Percentiles rank a stretch among this genome's conserved stretches.
Conservation (phyloP, 2,797 vertebrate species). For the Enteromius mattozi region DNA sequence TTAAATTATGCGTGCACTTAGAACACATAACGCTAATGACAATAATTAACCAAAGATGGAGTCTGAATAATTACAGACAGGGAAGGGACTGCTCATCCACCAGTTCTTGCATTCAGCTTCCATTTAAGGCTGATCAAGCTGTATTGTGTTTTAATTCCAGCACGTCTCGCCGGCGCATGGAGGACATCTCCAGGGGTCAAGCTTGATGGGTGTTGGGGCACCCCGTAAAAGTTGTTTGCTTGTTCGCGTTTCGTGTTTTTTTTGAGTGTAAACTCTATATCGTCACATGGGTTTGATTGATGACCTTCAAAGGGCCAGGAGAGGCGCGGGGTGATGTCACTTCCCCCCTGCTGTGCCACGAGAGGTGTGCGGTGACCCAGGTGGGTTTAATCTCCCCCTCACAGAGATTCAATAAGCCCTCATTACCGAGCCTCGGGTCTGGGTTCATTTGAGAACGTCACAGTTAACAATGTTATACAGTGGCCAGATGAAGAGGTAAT, state of each 20-base stretch:
- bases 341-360: conserved; percentile 32
- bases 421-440: conserved; percentile 66
- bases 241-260: conserved; percentile 29
- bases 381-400: conserved; percentile 65
- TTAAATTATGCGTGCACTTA: conserved; percentile 91
- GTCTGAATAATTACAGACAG: conserved; percentile 93
- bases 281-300: background rate
- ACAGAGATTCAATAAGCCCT: conserved; percentile 69
- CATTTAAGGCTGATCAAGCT: conserved; percentile 79
- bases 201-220: conserved; percentile 67
- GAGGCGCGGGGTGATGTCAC: conserved; percentile 34
- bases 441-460: conserved; percentile 71
- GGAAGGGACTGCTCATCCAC: conserved; percentile 80
- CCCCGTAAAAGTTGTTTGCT: conserved; percentile 61
- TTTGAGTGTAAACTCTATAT: background rate
- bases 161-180: conserved; percentile 69
- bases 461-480: conserved; percentile 70
- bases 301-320: conserved; percentile 53
- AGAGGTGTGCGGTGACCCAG: conserved; percentile 62
- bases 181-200: conserved; percentile 66
- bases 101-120: conserved; percentile 73
- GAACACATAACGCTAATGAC: conserved; percentile 96
- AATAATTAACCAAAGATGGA: conserved; percentile 97
- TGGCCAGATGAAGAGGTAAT: conserved; percentile 52
- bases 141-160: conserved; percentile 77